phyloP scores from a whole-genome alignment of 2,113 vertebrate species.

The Corythaeola cristata region DNA sequence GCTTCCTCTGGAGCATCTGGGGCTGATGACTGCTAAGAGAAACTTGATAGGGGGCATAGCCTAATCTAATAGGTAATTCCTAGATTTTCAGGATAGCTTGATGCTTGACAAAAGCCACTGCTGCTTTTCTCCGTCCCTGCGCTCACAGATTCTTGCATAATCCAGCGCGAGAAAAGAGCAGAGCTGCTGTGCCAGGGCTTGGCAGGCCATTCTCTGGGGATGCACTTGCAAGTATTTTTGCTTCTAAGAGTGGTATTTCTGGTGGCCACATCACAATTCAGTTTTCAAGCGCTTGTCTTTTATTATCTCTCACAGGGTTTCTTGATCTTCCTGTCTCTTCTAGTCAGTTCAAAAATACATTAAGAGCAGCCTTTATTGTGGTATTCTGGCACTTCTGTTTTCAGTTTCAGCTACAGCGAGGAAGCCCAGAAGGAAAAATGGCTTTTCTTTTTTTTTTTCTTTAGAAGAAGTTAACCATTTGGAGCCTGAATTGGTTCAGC shows the following conservation, averaged over 20 bases:
- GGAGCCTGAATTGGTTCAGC: neutral
- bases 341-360: neutral
- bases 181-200: neutral
- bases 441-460: neutral
- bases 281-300: conserved; percentile 39
- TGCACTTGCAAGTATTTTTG: conserved; percentile 20
- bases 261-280: conserved; percentile 39
- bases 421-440: neutral
- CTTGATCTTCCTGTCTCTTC: conserved; percentile 25
- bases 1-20: conserved; percentile 20
- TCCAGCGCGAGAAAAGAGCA: neutral
- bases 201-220: neutral
- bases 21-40: conserved; percentile 6
- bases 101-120: conserved; percentile 28
- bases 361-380: conserved; percentile 36
- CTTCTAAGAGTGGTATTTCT: conserved; percentile 31
- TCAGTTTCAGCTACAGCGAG: conserved; percentile 3
- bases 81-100: conserved; percentile 10
- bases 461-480: neutral
- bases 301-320: conserved; percentile 49
- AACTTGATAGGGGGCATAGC: conserved; percentile 13
- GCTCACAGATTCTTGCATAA: neutral
- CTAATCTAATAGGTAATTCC: conserved; percentile 44
- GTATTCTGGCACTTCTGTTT: conserved; percentile 37
- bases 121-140: neutral